Base-by-base conservation (phyloP, 1,140 invertebrate species). In the Pentalonia nigronervosa region DNA sequence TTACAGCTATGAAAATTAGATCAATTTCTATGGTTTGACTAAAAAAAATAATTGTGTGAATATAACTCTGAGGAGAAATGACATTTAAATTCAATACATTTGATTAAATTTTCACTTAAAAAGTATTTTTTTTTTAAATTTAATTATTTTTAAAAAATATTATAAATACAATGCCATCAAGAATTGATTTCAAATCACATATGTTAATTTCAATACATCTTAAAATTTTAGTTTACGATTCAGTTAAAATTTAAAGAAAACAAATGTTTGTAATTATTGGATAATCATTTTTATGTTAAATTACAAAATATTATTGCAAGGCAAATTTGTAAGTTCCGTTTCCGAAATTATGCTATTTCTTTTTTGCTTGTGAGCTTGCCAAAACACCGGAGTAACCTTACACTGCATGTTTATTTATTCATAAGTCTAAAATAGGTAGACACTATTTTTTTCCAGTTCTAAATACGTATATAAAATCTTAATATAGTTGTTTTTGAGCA, bases 311-410 rank as follows among this genome's bases (percentile, higher is more conserved):
- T 53, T 53, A 36, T 53, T 21, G 1, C 21, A 25, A 34, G 17
- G 88, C 36, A 25, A 36, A 76, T 76, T 76, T n/a, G 30, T 76
- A 76, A 87, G 23, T 53, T 67, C 34, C 36, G 89, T 90, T 90
- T 90, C 89, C 89, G 53, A 48, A 2, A 88, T 88, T 34, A n/a
- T 34, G 53, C 34, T 23, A 67, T 81, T 56, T 81, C 47, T 91
- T 91, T 60, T n/a, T 36, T 21, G 20, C 84, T 14, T 93, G 91
- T 53, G 11, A 41, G 34, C 23, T 84, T 93, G 91, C 91, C 91
- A 93, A 93, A 93, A 56, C 81, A 93, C 81, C 48, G 91, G 17
- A 53, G 91, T 93, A 86, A 93, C 91, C 48, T 86, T 84, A 93
- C 81, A 93, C 91, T 93, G 60, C 91, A 20, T 50, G 67, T 36